phyloP scores from a whole-genome alignment of 2,797 vertebrate genomes.

The Philypnodon macrostomus region DNA sequence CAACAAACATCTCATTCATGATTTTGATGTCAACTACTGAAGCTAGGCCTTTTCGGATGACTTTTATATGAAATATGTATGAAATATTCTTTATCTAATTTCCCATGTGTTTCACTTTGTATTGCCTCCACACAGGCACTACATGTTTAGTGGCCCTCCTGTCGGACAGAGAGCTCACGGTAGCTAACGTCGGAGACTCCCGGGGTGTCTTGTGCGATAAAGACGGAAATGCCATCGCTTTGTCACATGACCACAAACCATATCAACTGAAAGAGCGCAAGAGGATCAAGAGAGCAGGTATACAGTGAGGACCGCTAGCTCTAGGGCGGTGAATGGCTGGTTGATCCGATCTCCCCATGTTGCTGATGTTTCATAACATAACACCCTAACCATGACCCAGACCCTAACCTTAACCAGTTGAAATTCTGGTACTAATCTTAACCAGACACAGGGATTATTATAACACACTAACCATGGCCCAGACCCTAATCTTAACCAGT shows the following conservation, averaged over 20 bases:
- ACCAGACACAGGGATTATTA: no score
- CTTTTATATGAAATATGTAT: no score
- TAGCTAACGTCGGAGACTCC: conserved; percentile 97
- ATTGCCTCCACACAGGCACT: conserved; percentile 45
- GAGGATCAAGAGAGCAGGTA: conserved; percentile 96
- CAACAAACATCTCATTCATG: no score
- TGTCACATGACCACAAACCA: conserved; percentile 98
- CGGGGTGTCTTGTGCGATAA: conserved; percentile 96
- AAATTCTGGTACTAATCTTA: no score
- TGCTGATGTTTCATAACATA: no score
- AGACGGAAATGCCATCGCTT: conserved; percentile 91
- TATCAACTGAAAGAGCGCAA: conserved; percentile 91
- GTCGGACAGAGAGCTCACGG: conserved; percentile 92
- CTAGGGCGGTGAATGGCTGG: no score
- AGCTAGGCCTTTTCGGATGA: not conserved
- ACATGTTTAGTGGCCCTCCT: conserved; percentile 93
- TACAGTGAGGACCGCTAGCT: conserved; percentile 36
- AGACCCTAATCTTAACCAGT: no score
- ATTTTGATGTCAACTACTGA: no score
- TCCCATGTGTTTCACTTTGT: not conserved
- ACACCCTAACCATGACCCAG: no score
- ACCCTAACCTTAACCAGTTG: no score
- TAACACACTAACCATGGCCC: no score
- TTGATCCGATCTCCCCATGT: no score
- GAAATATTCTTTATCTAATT: not conserved